Conservation (phyloP, 2,888 invertebrate species). For the Muscina levida region DNA sequence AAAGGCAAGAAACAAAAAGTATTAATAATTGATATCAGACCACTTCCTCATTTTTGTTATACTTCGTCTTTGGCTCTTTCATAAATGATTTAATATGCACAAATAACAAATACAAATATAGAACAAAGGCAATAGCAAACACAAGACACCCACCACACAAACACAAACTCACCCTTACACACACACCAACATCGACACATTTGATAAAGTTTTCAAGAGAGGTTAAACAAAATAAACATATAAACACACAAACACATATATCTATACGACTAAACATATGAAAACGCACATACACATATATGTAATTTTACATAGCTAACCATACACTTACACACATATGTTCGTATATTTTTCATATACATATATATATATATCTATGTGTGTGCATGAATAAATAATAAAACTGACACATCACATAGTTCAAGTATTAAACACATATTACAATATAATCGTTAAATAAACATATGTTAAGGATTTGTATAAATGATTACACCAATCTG, state of each 20-base stretch:
- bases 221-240: neutral
- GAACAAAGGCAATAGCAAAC: too few relatives aligned
- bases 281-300: neutral
- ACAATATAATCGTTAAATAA: conserved; percentile 26
- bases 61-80: neutral
- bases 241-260: neutral
- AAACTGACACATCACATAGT: conserved; percentile 9
- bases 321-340: too few relatives aligned
- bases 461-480: conserved; percentile 32
- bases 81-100: too few relatives aligned
- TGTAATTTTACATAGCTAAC: too few relatives aligned
- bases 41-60: neutral
- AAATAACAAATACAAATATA: too few relatives aligned
- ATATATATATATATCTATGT: too few relatives aligned
- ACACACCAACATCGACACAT: neutral
- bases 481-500: conserved; percentile 23
- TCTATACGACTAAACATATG: neutral
- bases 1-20: neutral
- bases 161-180: neutral
- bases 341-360: too few relatives aligned
- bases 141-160: neutral
- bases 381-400: conserved; percentile 7
- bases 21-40: conserved; percentile 21
- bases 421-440: conserved; percentile 7
- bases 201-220: neutral